Evolutionary conservation across 2,888 invertebrate species (phyloP), one percentile per base, ranked within the genome.

Genomic region (Orthosia gracilis): DNA sequence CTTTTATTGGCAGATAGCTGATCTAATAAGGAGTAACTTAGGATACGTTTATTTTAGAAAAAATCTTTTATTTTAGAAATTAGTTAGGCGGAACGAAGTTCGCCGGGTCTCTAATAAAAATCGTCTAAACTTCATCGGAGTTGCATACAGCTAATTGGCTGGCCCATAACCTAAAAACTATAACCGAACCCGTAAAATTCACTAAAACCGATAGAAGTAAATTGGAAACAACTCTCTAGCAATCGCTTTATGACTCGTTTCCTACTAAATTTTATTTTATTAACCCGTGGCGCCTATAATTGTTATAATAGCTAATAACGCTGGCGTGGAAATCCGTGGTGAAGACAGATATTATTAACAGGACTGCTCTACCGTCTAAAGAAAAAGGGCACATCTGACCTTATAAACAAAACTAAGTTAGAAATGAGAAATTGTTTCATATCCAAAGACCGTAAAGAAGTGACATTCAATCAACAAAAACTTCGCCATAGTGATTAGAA

Each of bases 201-300:
- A 26, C 67, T n/a, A 70, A 80, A 74, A 69, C 49, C 59, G 45
- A 75, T 50, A 21, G 17, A 62, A 65, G 7, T 77, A 78, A 85
- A 87, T 82, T 68, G 65, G 69, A 77, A 81, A 67, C 61, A 71
- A 64, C 11, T 77, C 54, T 80, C 61, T 47, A 74, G 49, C 78
- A 78, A 92, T 90, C 88, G 91, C 83, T 93, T 93, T 91, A 93
- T 82, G 81, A 84, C 81, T 81, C 80, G 88, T 90, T 92, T 91
- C 90, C 86, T 87, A 90, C 85, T 85, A 89, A 89, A 78, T 78
- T 85, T 82, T 86, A 87, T 87, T 85, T 82, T 86, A 87, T 87
- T 85, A 84, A 79, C 55, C 72, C 65, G 85, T 91, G 94, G 94
- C 94, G 94, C 94, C 94, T 89, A 84, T 86, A 89, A 88, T 78